Evolutionary conservation across 1,140 invertebrate species (phyloP).

Genomic region (Samia ricini): DNA sequence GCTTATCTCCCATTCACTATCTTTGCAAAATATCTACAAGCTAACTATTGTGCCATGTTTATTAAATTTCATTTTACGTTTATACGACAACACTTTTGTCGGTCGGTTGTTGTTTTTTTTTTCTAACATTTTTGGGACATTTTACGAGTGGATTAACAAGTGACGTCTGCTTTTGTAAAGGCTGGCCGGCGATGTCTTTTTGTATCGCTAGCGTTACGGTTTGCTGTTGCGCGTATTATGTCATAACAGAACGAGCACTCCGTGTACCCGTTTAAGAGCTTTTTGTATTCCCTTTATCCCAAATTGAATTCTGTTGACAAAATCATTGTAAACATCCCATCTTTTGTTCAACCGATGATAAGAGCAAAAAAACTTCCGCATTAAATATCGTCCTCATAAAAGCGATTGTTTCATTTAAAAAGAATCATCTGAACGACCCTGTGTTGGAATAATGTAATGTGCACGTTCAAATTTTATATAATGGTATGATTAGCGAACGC

Average conservation of each 20-base stretch:
- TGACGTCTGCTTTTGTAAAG: slow-evolving; percentile 61
- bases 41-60: slow-evolving; percentile 66
- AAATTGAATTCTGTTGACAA: slow-evolving; percentile 74
- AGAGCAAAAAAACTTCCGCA: slow-evolving; percentile 6
- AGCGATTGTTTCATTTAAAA: not conserved
- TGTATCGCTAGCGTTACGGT: slow-evolving; percentile 56
- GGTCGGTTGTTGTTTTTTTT: no score
- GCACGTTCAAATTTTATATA: no score
- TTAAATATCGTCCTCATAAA: not conserved
- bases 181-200: slow-evolving; percentile 62
- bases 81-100: slow-evolving; percentile 76
- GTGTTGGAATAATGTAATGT: no score
- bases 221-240: slow-evolving; percentile 72
- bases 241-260: slow-evolving; percentile 72
- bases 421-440: no score
- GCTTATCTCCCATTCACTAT: slow-evolving; percentile 75
- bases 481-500: no score
- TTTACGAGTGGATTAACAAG: slow-evolving; percentile 70
- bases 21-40: slow-evolving; percentile 68
- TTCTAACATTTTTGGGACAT: slow-evolving; percentile 72
- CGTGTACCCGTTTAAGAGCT: slow-evolving; percentile 44
- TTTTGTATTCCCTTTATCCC: slow-evolving; percentile 66
- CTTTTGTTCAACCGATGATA: slow-evolving; percentile 60
- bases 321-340: slow-evolving; percentile 65
- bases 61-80: slow-evolving; percentile 78